phyloP scores from a whole-genome alignment of 30 jellyfish, hydroid and myxozoan genomes.

The Hydractinia echinata region DNA sequence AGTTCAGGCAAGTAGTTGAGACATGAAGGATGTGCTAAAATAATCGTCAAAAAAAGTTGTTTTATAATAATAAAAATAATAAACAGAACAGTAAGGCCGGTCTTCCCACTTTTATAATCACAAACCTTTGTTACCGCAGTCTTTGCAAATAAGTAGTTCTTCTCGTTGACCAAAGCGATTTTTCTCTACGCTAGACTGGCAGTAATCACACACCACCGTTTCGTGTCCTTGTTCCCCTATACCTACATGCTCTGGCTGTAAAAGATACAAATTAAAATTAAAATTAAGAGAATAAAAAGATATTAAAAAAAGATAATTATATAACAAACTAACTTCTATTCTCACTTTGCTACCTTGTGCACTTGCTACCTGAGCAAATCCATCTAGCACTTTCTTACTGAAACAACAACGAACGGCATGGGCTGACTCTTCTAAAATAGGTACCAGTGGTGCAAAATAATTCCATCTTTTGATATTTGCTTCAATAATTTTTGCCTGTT shows the following conservation, averaged over 20 bases:
- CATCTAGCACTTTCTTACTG: no score
- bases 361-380: no score
- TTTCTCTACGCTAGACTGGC: conserved; percentile 81
- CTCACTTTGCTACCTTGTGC: no score
- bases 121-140: conserved; percentile 93
- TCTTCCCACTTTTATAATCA: neutral
- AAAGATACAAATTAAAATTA: neutral
- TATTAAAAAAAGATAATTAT: no score
- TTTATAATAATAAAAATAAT: neutral
- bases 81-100: neutral
- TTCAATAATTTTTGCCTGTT: no score
- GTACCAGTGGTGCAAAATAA: no score
- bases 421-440: no score
- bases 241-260: conserved; percentile 25
- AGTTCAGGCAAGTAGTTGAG: conserved; percentile 80
- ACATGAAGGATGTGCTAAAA: conserved; percentile 89
- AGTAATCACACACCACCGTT: conserved; percentile 75
- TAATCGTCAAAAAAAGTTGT: neutral
- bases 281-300: no score
- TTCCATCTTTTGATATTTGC: no score
- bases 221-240: conserved; percentile 44
- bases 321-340: no score
- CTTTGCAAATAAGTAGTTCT: conserved; percentile 88
- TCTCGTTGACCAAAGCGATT: conserved; percentile 88
- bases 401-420: no score